A percentile compares a stretch with the other conserved stretches of the same genome.
These are phyloP conservation scores for Condylura cristata DNA, from an alignment of 2,113 vertebrate genomes.

Conservation along the genomic window DNA sequence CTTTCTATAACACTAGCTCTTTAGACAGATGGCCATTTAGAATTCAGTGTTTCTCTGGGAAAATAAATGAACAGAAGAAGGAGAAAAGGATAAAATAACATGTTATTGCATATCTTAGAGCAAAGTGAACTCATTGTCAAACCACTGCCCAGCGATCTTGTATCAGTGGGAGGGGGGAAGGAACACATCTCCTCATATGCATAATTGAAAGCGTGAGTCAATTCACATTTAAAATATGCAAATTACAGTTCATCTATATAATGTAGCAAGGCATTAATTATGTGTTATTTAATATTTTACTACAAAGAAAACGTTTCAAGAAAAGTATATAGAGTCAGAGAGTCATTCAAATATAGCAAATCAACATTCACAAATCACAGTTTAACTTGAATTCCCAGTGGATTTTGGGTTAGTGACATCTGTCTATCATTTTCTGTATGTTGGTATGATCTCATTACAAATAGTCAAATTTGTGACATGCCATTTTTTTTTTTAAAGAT, in stretches of 20 bases:
- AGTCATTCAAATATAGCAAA: not conserved
- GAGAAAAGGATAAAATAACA: conserved; percentile 2
- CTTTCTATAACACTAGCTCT: conserved; percentile 36
- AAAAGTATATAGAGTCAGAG: not conserved
- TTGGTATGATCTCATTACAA: not conserved
- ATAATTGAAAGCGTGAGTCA: not conserved
- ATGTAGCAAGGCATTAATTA: not conserved
- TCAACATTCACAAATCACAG: not conserved
- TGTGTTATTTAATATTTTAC: not conserved
- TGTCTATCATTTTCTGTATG: not conserved
- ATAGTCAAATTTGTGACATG: too few species aligned
- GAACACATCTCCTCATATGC: rapidly evolving
- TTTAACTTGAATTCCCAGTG: not conserved
- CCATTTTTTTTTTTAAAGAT: too few species aligned
- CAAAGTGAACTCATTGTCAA: not conserved
- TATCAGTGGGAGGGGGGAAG: not conserved
- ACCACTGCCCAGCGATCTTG: not conserved
- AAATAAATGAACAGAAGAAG: conserved; percentile 31
- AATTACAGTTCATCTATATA: not conserved
- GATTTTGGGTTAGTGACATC: not conserved
- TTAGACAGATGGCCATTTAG: conserved; percentile 82
- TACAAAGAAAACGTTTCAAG: not conserved
- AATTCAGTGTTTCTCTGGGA: conserved; percentile 72
- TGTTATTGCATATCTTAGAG: not conserved
- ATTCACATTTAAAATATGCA: not conserved